Evolutionary conservation across 2,797 vertebrate species (phyloP).

Genomic region (Tolypeutes matacus): DNA sequence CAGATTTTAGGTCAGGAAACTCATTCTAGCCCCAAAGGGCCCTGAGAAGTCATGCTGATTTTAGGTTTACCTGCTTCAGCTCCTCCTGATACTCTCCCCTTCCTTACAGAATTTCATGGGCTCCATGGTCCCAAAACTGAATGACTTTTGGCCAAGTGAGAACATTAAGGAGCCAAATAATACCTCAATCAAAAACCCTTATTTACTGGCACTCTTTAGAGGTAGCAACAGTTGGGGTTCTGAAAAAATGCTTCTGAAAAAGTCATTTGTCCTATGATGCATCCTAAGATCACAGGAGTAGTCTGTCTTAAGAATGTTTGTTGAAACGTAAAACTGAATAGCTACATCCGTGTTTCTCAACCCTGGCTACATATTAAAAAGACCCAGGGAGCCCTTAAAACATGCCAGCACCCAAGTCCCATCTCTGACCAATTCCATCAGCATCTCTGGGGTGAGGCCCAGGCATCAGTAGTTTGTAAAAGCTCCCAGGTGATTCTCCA

Average conservation of each 20-base stretch:
- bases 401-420: not conserved
- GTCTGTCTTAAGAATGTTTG: not conserved
- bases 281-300: not conserved
- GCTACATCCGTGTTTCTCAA: not conserved
- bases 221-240: not conserved
- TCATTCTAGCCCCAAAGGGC: not conserved
- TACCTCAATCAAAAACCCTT: not conserved
- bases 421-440: not conserved
- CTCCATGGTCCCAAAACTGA: not conserved
- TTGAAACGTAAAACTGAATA: not conserved
- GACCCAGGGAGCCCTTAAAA: not conserved
- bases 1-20: too few relatives aligned
- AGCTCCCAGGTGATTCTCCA: not conserved
- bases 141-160: not conserved
- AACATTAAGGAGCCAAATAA: not conserved
- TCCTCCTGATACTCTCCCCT: not conserved
- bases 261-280: not conserved
- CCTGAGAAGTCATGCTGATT: not conserved
- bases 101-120: not conserved
- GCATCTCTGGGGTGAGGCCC: not conserved
- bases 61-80: not conserved
- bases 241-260: not conserved
- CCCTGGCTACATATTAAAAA: not conserved
- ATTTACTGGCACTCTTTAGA: not conserved
- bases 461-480: fast-evolving